These are phyloP conservation scores for Scaptomyza hsui DNA, from an alignment of 1,140 invertebrate species.

Conservation along the genomic window DNA sequence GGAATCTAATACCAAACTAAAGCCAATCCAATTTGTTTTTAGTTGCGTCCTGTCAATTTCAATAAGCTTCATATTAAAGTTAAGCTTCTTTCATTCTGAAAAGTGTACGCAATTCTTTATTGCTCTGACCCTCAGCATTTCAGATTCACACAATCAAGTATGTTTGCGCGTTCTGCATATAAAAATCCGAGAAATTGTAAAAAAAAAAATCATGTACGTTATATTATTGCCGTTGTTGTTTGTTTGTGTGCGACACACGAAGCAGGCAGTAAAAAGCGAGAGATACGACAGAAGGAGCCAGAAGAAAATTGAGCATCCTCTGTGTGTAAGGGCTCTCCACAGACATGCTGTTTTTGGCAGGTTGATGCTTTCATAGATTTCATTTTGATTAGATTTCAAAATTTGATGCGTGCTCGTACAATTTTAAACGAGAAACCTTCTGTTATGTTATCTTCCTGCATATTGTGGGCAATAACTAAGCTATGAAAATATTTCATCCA, in stretches of 20 bases:
- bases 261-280: neutral
- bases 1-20: constrained; percentile 9
- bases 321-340: constrained; percentile 12
- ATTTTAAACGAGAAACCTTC: neutral
- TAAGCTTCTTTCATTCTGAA: constrained; percentile 14
- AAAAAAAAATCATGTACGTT: constrained; percentile 15
- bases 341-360: constrained; percentile 5
- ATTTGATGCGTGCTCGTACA: neutral
- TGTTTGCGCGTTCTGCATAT: constrained; percentile 27
- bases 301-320: neutral
- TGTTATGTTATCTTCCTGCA: neutral
- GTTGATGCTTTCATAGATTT: constrained; percentile 23
- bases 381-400: constrained; percentile 20
- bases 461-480: too few relatives aligned
- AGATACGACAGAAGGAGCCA: neutral
- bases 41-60: constrained; percentile 61
- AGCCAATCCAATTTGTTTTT: constrained; percentile 63
- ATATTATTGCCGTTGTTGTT: constrained; percentile 9
- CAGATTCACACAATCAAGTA: constrained; percentile 11
- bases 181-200: constrained; percentile 35
- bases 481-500: too few relatives aligned
- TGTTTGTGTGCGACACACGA: constrained; percentile 3
- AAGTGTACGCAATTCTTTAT: neutral
- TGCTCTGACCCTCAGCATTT: constrained; percentile 1
- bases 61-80: constrained; percentile 50